Conservation (phyloP, 1,140 invertebrate species). For the Drosophila tropicalis region DNA sequence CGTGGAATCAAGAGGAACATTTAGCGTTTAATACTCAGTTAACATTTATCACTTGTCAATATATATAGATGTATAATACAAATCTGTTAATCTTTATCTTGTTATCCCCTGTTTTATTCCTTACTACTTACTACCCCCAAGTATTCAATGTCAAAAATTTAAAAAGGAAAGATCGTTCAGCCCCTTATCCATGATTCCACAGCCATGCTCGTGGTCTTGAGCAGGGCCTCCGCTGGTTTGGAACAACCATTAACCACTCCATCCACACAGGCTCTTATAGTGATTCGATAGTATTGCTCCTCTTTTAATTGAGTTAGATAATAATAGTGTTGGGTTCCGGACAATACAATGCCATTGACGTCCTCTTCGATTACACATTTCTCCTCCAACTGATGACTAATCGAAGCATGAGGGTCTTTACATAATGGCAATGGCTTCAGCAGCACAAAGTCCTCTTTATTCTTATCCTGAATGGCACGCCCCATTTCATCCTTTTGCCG, state of each 20-base stretch:
- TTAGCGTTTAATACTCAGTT: constrained; percentile 41
- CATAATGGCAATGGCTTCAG: constrained; percentile 45
- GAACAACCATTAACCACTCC: constrained; percentile 69
- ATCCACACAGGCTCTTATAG: constrained; percentile 61
- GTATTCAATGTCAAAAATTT: background rate
- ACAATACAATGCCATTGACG: constrained; percentile 32
- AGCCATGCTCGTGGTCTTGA: constrained; percentile 45
- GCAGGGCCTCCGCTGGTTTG: constrained; percentile 36
- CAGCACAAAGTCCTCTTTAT: constrained; percentile 36
- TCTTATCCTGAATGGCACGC: constrained; percentile 47
- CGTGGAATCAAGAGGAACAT: constrained; percentile 54
- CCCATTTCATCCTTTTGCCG: constrained; percentile 26
- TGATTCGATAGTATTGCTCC: constrained; percentile 53
- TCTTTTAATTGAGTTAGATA: constrained; percentile 36
- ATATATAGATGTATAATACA: constrained; percentile 22
- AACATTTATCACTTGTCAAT: constrained; percentile 36
- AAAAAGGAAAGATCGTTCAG: background rate
- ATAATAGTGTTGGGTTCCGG: constrained; percentile 51
- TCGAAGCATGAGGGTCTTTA: constrained; percentile 30
- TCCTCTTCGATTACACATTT: constrained; percentile 55
- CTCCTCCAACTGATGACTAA: constrained; percentile 51
- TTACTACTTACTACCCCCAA: too few relatives aligned
- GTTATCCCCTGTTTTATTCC: background rate
- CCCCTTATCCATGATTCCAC: constrained; percentile 52
- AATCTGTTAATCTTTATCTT: constrained; percentile 8